Conservation (phyloP, 1,140 invertebrate genomes). For the Brachionus plicatilis region DNA sequence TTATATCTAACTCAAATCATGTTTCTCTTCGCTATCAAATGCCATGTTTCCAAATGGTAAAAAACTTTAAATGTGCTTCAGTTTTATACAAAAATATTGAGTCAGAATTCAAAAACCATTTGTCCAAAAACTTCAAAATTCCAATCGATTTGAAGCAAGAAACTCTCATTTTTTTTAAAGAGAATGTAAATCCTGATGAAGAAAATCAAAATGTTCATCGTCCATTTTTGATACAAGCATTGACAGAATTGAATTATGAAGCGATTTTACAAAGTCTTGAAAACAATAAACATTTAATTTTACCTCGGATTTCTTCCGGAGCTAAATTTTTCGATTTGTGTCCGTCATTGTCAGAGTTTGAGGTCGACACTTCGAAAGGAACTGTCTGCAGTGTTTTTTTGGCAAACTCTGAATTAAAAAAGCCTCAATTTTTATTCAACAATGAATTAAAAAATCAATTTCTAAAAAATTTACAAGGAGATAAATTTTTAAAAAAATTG, state of each 20-base stretch:
- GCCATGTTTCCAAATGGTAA: slow-evolving; percentile 33
- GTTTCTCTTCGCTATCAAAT: slow-evolving; percentile 26
- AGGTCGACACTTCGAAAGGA: background rate
- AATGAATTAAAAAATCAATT: background rate
- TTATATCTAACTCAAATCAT: slow-evolving; percentile 6
- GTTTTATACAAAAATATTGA: background rate
- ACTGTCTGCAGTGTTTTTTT: background rate
- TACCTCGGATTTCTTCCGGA: slow-evolving; percentile 10
- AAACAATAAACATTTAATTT: background rate
- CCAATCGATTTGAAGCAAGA: slow-evolving; percentile 23
- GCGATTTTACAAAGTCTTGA: background rate
- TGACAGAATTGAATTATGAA: background rate
- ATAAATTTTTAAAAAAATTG: background rate
- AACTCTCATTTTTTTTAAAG: slow-evolving; percentile 16
- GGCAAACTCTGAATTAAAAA: background rate
- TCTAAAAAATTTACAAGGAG: background rate
- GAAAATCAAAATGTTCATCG: background rate
- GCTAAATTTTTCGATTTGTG: slow-evolving; percentile 10
- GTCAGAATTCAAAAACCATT: background rate
- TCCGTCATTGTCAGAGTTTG: background rate
- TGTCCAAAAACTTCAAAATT: slow-evolving; percentile 4
- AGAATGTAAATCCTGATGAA: background rate
- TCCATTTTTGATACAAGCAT: background rate
- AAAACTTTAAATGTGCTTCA: background rate
- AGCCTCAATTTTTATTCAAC: background rate